A percentile compares a stretch with the other conserved stretches of the same genome.
Evolutionary conservation across 2,888 invertebrate genomes (phyloP).

Genomic region (Drosophila mayaguana): DNA sequence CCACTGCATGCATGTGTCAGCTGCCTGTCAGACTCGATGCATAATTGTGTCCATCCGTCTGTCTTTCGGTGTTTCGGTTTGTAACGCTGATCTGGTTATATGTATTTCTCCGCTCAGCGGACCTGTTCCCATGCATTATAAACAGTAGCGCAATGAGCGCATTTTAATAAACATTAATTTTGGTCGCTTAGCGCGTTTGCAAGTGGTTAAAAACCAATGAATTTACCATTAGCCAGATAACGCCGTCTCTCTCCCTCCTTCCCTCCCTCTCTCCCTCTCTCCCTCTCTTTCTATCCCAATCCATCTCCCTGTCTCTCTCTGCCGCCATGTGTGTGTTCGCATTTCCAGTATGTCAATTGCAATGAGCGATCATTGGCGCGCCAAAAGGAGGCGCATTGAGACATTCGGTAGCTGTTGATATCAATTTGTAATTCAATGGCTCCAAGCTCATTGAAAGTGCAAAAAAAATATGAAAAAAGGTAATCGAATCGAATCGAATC

Average conservation of each 20-base stretch:
- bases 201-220: constrained; percentile 34
- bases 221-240: constrained; percentile 28
- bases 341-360: constrained; percentile 15
- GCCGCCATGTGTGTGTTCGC: not conserved
- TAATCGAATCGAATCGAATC: constrained; percentile 18
- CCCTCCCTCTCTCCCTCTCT: not conserved
- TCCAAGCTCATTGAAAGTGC: constrained; percentile 32
- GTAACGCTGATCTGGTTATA: constrained; percentile 13
- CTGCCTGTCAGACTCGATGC: constrained; percentile 1
- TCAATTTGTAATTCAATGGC: constrained; percentile 49
- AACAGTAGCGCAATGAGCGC: constrained; percentile 19
- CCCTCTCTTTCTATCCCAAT: not conserved
- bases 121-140: constrained; percentile 13
- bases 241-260: not conserved
- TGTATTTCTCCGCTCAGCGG: not conserved
- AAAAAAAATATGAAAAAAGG: constrained; percentile 5
- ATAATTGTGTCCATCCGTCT: not conserved
- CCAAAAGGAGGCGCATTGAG: constrained; percentile 13
- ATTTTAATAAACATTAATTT: constrained; percentile 15
- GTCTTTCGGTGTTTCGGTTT: constrained; percentile 10
- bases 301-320: not conserved
- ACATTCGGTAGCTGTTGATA: constrained; percentile 16
- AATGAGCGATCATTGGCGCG: constrained; percentile 18
- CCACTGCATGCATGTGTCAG: constrained; percentile 11
- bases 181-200: constrained; percentile 27